Percentiles rank a stretch among this genome's conserved stretches.
These are phyloP conservation scores for Protaetia brevitarsis DNA, from an alignment of 1,140 invertebrate genomes.

Conservation along the genomic window DNA sequence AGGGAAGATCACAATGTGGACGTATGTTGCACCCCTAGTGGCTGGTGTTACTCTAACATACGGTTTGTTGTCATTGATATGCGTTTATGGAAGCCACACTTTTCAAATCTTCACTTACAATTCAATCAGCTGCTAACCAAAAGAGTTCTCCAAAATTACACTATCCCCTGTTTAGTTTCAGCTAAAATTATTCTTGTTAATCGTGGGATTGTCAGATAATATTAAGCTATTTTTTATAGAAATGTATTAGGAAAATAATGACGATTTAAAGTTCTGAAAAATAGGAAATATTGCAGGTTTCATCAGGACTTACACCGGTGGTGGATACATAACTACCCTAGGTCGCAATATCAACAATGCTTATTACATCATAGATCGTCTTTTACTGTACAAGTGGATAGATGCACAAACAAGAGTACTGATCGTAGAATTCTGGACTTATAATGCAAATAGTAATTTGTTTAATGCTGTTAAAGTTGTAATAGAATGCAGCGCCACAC, in stretches of 20 bases:
- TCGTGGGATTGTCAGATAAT: too few relatives aligned
- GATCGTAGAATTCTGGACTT: conserved; percentile 25
- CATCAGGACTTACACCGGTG: not conserved
- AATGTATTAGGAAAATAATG: not conserved
- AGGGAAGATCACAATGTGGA: not conserved
- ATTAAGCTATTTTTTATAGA: not conserved
- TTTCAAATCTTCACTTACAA: too few relatives aligned
- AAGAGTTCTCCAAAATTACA: too few relatives aligned
- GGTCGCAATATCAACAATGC: conserved; percentile 19
- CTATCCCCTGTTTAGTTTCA: too few relatives aligned
- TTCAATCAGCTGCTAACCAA: too few relatives aligned
- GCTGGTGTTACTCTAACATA: not conserved
- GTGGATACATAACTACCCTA: conserved; percentile 8
- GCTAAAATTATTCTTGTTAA: too few relatives aligned
- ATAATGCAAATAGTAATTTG: conserved; percentile 24
- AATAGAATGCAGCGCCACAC: not conserved
- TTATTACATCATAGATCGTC: conserved; percentile 20
- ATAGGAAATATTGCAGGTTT: not conserved
- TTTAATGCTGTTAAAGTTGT: conserved; percentile 4
- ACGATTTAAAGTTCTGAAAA: not conserved
- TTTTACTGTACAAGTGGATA: conserved; percentile 14
- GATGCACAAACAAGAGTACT: conserved; percentile 11
- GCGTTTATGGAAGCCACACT: too few relatives aligned
- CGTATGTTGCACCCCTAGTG: not conserved
- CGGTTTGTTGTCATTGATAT: not conserved